phyloP scores from a whole-genome alignment of 2,797 vertebrate genomes.

The Chanos chanos region DNA sequence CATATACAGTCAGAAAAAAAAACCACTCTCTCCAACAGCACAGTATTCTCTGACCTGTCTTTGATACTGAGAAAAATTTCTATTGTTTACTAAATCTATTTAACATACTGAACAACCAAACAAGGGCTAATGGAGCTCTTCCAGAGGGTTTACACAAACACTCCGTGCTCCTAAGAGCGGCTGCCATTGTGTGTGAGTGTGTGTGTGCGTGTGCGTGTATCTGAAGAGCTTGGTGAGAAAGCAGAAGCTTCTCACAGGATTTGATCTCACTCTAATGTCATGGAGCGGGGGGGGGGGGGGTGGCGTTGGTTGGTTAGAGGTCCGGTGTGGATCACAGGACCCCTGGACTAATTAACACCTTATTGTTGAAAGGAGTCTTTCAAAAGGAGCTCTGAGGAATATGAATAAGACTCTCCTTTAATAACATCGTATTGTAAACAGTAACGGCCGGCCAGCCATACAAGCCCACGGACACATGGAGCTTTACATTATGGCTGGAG shows the following conservation, averaged over 20 bases:
- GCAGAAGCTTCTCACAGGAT: no score
- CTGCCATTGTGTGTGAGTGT: background rate
- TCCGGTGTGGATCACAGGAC: conserved; percentile 25
- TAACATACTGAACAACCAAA: conserved; percentile 8
- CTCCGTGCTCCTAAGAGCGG: background rate
- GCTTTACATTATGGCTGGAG: background rate
- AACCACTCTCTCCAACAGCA: background rate
- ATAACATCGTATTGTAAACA: conserved; percentile 43
- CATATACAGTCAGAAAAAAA: no score
- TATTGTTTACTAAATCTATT: background rate
- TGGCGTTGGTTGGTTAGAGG: conserved; percentile 4
- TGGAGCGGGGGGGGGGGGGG: no score
- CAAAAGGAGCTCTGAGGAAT: conserved; percentile 4
- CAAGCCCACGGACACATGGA: background rate
- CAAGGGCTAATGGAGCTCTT: no score
- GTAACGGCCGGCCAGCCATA: conserved; percentile 44
- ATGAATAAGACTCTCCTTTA: conserved; percentile 17
- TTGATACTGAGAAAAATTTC: background rate
- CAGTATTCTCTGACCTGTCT: background rate
- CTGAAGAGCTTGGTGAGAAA: background rate
- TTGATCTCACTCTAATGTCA: no score
- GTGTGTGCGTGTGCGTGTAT: background rate
- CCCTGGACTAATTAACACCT: conserved; percentile 38
- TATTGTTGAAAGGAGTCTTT: conserved; percentile 22
- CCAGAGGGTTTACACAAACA: no score